phyloP scores from a whole-genome alignment of 1,140 invertebrate genomes.

The Leptinotarsa texana region DNA sequence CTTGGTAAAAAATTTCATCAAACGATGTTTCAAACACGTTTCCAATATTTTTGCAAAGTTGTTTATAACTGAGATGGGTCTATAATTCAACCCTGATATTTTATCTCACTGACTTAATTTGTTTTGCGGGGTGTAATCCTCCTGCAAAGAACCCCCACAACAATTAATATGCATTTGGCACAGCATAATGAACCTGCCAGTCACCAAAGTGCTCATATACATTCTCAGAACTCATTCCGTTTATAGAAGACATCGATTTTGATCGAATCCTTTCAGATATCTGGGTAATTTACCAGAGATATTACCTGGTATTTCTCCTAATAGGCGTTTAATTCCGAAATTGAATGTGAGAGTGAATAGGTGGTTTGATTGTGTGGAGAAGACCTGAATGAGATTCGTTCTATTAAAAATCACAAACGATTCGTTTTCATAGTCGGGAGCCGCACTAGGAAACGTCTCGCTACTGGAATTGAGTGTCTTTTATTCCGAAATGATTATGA shows the following conservation, averaged over 20 bases:
- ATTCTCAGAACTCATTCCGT: neutral
- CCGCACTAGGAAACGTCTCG: constrained; percentile 19
- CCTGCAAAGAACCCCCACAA: neutral
- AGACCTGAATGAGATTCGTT: constrained; percentile 12
- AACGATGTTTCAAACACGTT: too few relatives aligned
- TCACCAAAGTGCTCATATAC: neutral
- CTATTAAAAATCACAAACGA: constrained; percentile 35
- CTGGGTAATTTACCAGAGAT: neutral
- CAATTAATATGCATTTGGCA: neutral
- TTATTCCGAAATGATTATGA: neutral
- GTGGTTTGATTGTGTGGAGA: constrained; percentile 27
- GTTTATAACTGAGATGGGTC: too few relatives aligned
- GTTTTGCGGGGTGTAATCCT: neutral
- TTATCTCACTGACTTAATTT: neutral
- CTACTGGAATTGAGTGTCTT: constrained; percentile 36
- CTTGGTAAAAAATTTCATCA: too few relatives aligned
- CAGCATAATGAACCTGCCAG: neutral
- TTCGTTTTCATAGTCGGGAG: constrained; percentile 32
- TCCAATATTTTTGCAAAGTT: too few relatives aligned
- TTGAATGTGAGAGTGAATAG: constrained; percentile 29
- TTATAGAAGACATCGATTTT: neutral
- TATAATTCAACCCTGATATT: neutral
- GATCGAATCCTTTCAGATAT: constrained; percentile 21
- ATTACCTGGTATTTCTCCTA: constrained; percentile 14
- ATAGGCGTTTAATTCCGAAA: constrained; percentile 32